Base-by-base conservation (phyloP, 23 tunicate genomes). In the Styela clava region DNA sequence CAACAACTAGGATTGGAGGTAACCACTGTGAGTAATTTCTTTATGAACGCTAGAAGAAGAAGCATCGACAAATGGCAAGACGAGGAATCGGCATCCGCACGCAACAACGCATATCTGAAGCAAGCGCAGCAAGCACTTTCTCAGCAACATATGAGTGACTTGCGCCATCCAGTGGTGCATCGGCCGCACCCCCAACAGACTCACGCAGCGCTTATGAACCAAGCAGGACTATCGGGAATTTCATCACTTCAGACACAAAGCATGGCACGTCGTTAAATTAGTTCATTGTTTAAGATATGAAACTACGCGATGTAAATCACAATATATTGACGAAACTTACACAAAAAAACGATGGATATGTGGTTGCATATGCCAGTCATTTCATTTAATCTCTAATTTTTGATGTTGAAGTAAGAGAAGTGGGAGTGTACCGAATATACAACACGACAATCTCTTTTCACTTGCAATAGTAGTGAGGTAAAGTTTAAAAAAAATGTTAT, bases 11-110 rank as follows among this genome's bases (percentile, higher is more conserved):
- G 96, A 24, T 61, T 96, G 73, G 97, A 91, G 73, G 84, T 90
- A 28, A 73, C 97, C 18, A 96, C 99, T 20, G 99, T 96, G 56
- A 91, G 97, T 84, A 96, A 96, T 82, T 96, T 87, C 62, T 96
- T 96, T 52, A 96, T 96, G 99, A 96, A 96, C 85, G 99, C 99
- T 9, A 69, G 99, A 72, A 63, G 99, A 33, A 63, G 99, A 29
- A 87, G 94, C 64, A 52, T 84, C 61, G 97, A 96, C 82, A 96
- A 96, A 82, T 96, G 99, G 99, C 78, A 80, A 26, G 99, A 96
- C 16, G 99, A 95, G 22, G 31, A 27, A 29, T 37, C 31, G 18
- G 21, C 64, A 1, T 76, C 81, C 9, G 12, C 52, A 33, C 81
- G 65, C 63, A 44, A 27, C 27, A 36, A 25, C 21, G 0, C 81